Base-by-base conservation (phyloP, 2,888 invertebrate genomes). In the Podabrus alpinus region DNA sequence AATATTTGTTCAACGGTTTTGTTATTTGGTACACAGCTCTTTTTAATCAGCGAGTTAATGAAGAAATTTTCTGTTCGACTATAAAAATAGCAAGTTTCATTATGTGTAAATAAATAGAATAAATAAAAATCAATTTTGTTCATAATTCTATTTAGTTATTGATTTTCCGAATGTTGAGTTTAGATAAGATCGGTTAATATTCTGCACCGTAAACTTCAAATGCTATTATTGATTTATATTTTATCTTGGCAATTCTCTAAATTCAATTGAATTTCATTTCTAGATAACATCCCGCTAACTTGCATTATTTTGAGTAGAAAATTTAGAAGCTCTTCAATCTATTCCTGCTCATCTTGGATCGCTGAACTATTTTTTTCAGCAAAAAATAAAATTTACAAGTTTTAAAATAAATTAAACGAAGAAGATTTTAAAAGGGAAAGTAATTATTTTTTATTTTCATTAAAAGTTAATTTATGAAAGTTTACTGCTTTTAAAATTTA, bases 171-270 rank as follows among this genome's bases (percentile, higher is more conserved):
- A 64, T 45, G 29, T 17, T 29, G 45, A 45, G 45, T 17, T 29
- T 45, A 68, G 68, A 68, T 68, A 68, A 45, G 29, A 68, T 17
- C 29, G 17, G 25, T 68, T 25, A 45, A 17, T 68, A 68, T 68
- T 68, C 29, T 45, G 45, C 68, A 45, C 68, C 29, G 68, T 68
- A 68, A 68, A 68, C 45, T 68, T 68, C 29, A 45, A 68, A 24
- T 68, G 45, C 15, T 17, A 17, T 45, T 45, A 45, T 68, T 68
- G 68, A 68, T 68, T 68, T 68, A 64, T 64, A 64, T 64, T 64
- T 64, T 64, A 64, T 64, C 62, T 64, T 64, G 62, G 62, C 21
- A 64, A 64, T 64, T 64, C 62, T 64, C 62, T 64, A 64, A 64
- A 64, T 64, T 64, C 62, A 64, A 64, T 64, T 64, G 62, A 64